Evolutionary conservation across 2,888 invertebrate genomes (phyloP).

Genomic region (Callosobruchus maculatus): DNA sequence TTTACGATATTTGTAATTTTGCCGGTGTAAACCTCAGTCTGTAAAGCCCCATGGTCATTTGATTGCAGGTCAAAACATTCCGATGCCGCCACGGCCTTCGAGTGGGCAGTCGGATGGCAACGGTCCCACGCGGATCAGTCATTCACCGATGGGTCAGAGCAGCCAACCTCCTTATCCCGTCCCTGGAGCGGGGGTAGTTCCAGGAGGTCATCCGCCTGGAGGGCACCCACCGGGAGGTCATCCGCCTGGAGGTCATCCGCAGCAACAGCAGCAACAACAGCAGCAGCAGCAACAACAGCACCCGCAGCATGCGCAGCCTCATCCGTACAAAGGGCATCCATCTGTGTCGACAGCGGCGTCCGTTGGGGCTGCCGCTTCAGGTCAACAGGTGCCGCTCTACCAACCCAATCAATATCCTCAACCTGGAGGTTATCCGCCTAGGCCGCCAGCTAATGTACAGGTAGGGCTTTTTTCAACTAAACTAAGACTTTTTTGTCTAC

Average conservation of each 20-base stretch:
- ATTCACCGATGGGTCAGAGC: constrained; percentile 61
- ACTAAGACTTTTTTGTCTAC: too few species aligned
- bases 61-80: constrained; percentile 80
- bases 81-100: constrained; percentile 93
- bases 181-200: constrained; percentile 12
- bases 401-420: constrained; percentile 54
- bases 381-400: constrained; percentile 55
- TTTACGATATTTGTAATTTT: too few species aligned
- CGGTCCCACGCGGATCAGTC: constrained; percentile 64
- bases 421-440: constrained; percentile 49
- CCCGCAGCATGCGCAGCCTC: constrained; percentile 47
- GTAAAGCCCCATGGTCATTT: too few species aligned
- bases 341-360: constrained; percentile 39
- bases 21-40: too few species aligned
- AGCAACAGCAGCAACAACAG: constrained; percentile 1
- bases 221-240: background rate
- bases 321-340: constrained; percentile 61
- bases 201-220: constrained; percentile 1
- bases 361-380: background rate
- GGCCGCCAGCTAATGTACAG: constrained; percentile 50
- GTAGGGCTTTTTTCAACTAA: constrained; percentile 33
- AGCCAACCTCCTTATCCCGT: constrained; percentile 57
- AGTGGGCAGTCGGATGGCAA: constrained; percentile 67
- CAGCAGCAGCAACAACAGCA: background rate
- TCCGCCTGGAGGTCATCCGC: constrained; percentile 11